Conservation (phyloP, 2,888 invertebrate species). For the Euzetes globulus region DNA sequence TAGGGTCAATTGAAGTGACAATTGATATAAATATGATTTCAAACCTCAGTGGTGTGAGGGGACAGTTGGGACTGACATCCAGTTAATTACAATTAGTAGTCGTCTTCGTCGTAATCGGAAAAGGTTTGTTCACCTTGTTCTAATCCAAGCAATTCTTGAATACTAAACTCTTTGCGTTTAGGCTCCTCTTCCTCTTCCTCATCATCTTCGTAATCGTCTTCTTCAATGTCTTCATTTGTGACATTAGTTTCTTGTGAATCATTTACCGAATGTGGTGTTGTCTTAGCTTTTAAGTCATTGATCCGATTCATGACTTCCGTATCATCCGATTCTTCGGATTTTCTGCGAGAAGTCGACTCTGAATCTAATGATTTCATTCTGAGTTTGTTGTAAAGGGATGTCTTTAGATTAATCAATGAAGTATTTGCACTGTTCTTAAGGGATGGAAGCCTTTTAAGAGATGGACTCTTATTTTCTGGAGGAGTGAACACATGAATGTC, state of each 20-base stretch:
- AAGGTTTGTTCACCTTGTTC: not conserved
- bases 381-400: slow-evolving; percentile 1
- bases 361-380: not conserved
- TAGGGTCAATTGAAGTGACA: not conserved
- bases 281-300: no score
- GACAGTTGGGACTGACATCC: not conserved
- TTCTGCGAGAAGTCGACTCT: not conserved
- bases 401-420: not conserved
- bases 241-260: not conserved
- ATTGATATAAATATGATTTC: not conserved
- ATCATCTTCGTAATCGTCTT: slow-evolving; percentile 28
- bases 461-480: no score
- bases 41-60: not conserved
- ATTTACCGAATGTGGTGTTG: not conserved
- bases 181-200: slow-evolving; percentile 25
- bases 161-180: not conserved
- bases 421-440: slow-evolving; percentile 14
- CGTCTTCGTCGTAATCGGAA: slow-evolving; percentile 31
- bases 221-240: not conserved
- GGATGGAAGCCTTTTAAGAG: not conserved
- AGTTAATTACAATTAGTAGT: slow-evolving; percentile 7
- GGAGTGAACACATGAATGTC: not conserved
- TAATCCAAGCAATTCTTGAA: slow-evolving; percentile 11
- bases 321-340: not conserved
- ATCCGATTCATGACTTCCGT: no score